Conservation (phyloP, 2,797 vertebrate species). For the Menidia menidia region DNA sequence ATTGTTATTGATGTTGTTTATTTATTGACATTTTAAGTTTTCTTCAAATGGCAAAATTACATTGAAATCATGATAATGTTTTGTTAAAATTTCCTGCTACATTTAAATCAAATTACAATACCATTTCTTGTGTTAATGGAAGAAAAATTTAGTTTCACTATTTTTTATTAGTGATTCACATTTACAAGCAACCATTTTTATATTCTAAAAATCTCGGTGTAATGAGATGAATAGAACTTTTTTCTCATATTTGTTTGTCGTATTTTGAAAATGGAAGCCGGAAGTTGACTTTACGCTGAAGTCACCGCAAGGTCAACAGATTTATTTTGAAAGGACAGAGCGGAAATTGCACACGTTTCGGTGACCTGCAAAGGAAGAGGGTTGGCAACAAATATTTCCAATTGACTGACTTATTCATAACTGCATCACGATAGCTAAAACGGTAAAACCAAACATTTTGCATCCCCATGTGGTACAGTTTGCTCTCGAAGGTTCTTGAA, state of each 20-base stretch:
- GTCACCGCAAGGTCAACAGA: background rate
- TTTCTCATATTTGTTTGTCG: background rate
- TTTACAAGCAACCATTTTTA: background rate
- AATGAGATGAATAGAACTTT: background rate
- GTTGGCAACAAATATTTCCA: constrained; percentile 24
- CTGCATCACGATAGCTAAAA: constrained; percentile 9
- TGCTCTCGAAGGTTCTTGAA: background rate
- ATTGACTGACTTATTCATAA: constrained; percentile 37
- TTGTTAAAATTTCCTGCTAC: too few relatives aligned
- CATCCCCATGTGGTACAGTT: background rate
- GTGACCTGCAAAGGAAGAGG: constrained; percentile 24
- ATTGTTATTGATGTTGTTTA: too few relatives aligned
- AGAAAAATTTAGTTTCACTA: background rate
- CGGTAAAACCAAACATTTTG: constrained; percentile 38
- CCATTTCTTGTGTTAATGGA: too few relatives aligned
- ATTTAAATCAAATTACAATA: too few relatives aligned
- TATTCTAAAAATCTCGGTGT: background rate
- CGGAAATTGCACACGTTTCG: constrained; percentile 27
- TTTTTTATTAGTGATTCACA: background rate
- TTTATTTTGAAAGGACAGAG: constrained; percentile 58
- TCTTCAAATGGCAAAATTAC: background rate
- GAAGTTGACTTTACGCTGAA: background rate
- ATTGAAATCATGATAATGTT: too few relatives aligned
- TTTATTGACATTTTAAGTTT: too few relatives aligned
- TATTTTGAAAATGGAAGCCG: constrained; percentile 23